These are phyloP conservation scores for Apostichopus japonicus DNA, from an alignment of 35 echinoderm and acorn worm genomes.

Conservation along the genomic window DNA sequence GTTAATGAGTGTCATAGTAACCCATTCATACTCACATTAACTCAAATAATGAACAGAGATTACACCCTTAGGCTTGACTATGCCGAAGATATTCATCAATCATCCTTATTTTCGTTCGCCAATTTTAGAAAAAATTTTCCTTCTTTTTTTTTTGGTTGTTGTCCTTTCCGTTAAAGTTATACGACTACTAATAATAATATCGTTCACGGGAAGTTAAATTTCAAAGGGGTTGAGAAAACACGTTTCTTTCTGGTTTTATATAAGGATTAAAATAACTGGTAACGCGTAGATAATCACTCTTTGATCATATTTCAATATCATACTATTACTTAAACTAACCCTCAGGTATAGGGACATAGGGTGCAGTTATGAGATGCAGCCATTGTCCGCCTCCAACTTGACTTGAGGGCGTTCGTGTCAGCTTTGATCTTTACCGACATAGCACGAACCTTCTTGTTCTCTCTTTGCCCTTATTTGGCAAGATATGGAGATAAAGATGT, in stretches of 20 bases:
- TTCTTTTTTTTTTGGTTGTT: not conserved
- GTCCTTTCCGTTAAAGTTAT: slow-evolving; percentile 32
- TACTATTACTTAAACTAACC: slow-evolving; percentile 46
- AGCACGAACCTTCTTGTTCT: slow-evolving; percentile 22
- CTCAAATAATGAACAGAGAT: slow-evolving; percentile 41
- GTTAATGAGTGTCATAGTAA: slow-evolving; percentile 51
- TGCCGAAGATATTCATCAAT: slow-evolving; percentile 30
- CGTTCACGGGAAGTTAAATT: slow-evolving; percentile 32
- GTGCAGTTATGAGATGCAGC: not conserved
- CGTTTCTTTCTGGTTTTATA: slow-evolving; percentile 13
- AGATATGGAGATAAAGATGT: slow-evolving; percentile 22
- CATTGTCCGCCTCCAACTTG: not conserved
- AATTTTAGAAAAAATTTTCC: slow-evolving; percentile 19
- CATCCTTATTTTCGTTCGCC: slow-evolving; percentile 27
- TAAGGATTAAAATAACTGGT: slow-evolving; percentile 52
- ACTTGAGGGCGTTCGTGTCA: slow-evolving; percentile 11
- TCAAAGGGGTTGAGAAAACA: slow-evolving; percentile 44
- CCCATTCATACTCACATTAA: slow-evolving; percentile 45
- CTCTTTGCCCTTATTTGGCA: slow-evolving; percentile 21
- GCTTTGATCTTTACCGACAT: slow-evolving; percentile 27
- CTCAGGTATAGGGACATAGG: slow-evolving; percentile 9
- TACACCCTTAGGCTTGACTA: not conserved
- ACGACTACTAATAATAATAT: slow-evolving; percentile 31
- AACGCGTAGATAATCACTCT: slow-evolving; percentile 4
- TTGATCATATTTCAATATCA: slow-evolving; percentile 30